Conservation (phyloP, 2,797 vertebrate species). For the Lepidocolaptes lacrymiger region DNA sequence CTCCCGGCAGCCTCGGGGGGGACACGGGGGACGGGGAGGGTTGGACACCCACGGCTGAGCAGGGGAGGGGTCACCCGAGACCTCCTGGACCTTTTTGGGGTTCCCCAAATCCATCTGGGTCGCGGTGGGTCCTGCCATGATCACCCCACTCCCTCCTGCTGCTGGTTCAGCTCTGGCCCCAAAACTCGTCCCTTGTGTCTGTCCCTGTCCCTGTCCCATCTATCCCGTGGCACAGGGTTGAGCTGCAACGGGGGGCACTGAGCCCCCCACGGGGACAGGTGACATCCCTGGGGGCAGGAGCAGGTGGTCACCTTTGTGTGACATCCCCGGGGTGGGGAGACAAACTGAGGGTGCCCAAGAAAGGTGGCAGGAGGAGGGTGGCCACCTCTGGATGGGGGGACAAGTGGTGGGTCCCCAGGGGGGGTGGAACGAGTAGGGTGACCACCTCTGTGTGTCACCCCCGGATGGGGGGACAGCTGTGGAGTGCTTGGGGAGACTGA, state of each 20-base stretch:
- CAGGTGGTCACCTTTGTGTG: neutral
- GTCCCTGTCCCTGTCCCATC: fast-evolving
- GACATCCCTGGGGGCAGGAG: neutral
- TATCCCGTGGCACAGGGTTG: fast-evolving
- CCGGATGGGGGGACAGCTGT: neutral
- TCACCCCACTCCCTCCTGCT: neutral
- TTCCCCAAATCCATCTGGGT: neutral
- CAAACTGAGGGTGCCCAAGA: neutral
- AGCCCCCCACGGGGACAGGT: neutral
- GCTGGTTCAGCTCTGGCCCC: neutral
- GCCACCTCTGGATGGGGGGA: no score
- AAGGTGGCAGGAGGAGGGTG: neutral
- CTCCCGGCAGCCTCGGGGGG: neutral
- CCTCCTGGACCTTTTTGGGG: fast-evolving
- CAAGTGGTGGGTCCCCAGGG: neutral
- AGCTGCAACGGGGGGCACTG: fast-evolving
- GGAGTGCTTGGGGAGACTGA: neutral
- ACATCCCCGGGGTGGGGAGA: neutral
- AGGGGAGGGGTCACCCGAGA: fast-evolving
- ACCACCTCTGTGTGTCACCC: neutral
- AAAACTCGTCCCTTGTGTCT: neutral
- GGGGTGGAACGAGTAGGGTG: neutral
- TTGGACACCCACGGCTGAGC: neutral
- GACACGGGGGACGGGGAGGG: fast-evolving
- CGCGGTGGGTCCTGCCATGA: neutral